Conservation (phyloP, 1,140 invertebrate genomes). For the Heterodera schachtii region DNA sequence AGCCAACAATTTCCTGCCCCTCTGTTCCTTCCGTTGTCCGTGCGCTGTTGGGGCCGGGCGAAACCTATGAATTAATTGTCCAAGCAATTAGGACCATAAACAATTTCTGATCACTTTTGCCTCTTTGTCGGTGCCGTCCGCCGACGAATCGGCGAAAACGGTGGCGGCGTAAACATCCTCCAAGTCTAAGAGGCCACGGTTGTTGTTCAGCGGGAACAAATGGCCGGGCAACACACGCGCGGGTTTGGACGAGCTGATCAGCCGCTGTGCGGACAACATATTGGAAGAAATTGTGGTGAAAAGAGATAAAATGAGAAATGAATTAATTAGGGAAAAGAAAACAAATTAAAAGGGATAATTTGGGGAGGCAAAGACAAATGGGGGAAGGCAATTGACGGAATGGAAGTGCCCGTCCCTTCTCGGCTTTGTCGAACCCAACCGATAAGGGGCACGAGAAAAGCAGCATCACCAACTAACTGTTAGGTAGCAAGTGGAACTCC, state of each 20-base stretch:
- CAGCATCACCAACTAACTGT: too few species aligned
- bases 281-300: background rate
- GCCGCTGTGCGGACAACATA: background rate
- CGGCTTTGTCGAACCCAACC: too few species aligned
- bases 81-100: background rate
- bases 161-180: constrained; percentile 45
- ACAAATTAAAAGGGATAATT: background rate
- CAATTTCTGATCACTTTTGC: background rate
- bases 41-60: background rate
- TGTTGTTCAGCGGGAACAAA: constrained; percentile 44
- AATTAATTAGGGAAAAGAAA: too few species aligned
- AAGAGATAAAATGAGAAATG: too few species aligned
- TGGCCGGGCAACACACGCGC: constrained; percentile 30
- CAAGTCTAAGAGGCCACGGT: constrained; percentile 41
- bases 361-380: too few species aligned
- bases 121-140: constrained; percentile 3
- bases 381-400: too few species aligned
- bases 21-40: background rate
- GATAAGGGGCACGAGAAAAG: too few species aligned
- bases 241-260: background rate
- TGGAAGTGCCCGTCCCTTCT: too few species aligned
- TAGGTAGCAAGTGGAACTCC: too few species aligned
- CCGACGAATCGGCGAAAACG: constrained; percentile 33
- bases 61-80: background rate
- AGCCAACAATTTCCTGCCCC: constrained; percentile 28